These are phyloP conservation scores for Genyomyrus donnyi DNA, from an alignment of 2,113 vertebrate species.

Conservation along the genomic window DNA sequence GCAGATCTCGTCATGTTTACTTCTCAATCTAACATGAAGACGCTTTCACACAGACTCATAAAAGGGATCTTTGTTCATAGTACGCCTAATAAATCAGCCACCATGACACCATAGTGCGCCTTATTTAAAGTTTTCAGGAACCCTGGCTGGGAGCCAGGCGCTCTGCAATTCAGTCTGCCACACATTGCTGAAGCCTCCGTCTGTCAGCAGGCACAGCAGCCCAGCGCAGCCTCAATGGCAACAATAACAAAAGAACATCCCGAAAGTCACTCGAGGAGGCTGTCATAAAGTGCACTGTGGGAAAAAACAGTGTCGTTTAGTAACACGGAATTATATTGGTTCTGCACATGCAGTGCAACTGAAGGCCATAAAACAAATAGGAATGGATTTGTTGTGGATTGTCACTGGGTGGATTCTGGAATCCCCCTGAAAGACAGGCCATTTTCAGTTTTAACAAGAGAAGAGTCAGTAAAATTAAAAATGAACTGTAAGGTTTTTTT, in stretches of 20 bases:
- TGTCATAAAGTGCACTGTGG: not conserved
- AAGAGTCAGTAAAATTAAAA: not conserved
- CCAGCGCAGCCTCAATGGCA: not conserved
- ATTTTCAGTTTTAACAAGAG: not conserved
- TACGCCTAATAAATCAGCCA: constrained; percentile 26
- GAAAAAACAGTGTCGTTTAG: constrained; percentile 1
- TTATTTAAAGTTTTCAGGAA: constrained; percentile 11
- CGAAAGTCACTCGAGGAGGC: not conserved
- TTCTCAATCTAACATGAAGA: constrained; percentile 19
- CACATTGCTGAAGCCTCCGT: not conserved
- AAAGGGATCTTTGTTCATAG: constrained; percentile 10
- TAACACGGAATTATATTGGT: not conserved
- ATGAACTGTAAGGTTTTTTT: not conserved
- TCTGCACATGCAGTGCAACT: not conserved
- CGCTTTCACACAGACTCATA: constrained; percentile 20
- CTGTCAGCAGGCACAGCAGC: not conserved
- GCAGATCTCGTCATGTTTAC: constrained; percentile 17
- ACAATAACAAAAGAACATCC: not conserved
- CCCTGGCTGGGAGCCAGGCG: constrained; percentile 6
- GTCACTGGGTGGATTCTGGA: not conserved
- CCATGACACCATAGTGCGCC: constrained; percentile 11
- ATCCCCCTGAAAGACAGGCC: not conserved
- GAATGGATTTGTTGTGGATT: not conserved
- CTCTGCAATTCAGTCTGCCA: not conserved
- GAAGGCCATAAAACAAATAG: not conserved